Conservation (phyloP, 1,140 invertebrate species). For the Ylistrum balloti region DNA sequence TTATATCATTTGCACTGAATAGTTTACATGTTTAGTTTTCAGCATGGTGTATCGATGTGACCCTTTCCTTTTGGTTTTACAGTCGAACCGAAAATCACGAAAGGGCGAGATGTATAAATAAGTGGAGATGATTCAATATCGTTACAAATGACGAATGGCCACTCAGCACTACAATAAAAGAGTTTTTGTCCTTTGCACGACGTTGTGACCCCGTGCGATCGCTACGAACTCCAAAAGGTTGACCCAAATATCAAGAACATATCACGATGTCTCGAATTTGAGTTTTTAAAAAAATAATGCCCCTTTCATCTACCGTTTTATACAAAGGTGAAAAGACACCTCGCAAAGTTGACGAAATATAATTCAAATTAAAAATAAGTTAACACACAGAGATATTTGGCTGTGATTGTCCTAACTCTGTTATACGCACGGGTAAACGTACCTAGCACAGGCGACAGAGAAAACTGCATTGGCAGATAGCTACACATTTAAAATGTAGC, state of each 20-base stretch:
- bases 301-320: neutral
- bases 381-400: neutral
- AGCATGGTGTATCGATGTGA: neutral
- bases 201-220: neutral
- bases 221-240: neutral
- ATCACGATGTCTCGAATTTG: neutral
- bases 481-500: neutral
- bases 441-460: too few relatives aligned
- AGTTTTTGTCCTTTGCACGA: neutral
- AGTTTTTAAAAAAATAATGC: slow-evolving; percentile 30
- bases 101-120: slow-evolving; percentile 28
- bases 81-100: slow-evolving; percentile 26
- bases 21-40: slow-evolving; percentile 40
- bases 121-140: slow-evolving; percentile 26
- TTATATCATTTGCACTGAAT: slow-evolving; percentile 12
- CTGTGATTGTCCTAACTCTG: neutral
- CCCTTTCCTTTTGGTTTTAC: slow-evolving; percentile 27
- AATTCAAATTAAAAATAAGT: neutral
- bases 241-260: neutral
- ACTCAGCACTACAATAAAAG: slow-evolving; percentile 34
- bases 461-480: neutral
- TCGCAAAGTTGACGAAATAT: slow-evolving; percentile 28
- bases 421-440: neutral
- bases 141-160: slow-evolving; percentile 37
- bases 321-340: slow-evolving; percentile 20